phyloP scores from a whole-genome alignment of 2,888 invertebrate genomes.

The Melanotus villosus region DNA sequence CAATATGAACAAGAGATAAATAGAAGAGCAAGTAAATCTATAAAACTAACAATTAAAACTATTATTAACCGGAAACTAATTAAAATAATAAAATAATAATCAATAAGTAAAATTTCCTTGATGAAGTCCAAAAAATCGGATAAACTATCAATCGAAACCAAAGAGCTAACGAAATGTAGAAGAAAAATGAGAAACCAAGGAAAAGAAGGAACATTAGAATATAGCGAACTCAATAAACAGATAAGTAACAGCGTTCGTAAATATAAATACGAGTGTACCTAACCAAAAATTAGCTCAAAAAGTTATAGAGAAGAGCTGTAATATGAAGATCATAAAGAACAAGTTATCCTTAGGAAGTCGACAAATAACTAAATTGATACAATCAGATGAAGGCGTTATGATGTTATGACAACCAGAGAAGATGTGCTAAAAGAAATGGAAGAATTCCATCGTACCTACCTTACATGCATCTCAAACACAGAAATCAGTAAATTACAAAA shows the following conservation, averaged over 20 bases:
- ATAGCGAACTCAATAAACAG: not conserved
- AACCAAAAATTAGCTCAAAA: not conserved
- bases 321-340: too few species aligned
- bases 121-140: not conserved
- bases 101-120: not conserved
- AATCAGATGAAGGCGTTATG: slow-evolving; percentile 1
- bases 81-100: not conserved
- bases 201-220: not conserved
- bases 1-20: slow-evolving; percentile 1
- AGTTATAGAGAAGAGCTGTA: not conserved
- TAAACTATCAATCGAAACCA: not conserved
- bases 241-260: not conserved
- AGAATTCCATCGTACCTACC: not conserved
- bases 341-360: not conserved
- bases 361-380: slow-evolving; percentile 1
- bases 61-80: not conserved
- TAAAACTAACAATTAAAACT: not conserved
- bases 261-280: not conserved
- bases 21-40: not conserved
- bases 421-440: not conserved
- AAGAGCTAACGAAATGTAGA: not conserved
- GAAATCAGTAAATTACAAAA: not conserved
- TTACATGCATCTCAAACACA: not conserved
- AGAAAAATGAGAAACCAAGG: not conserved
- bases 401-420: not conserved